Percentiles rank a stretch among this genome's conserved stretches.
These are phyloP conservation scores for Coecobrya sp. DNA, from an alignment of 2,888 invertebrate species.

Conservation along the genomic window DNA sequence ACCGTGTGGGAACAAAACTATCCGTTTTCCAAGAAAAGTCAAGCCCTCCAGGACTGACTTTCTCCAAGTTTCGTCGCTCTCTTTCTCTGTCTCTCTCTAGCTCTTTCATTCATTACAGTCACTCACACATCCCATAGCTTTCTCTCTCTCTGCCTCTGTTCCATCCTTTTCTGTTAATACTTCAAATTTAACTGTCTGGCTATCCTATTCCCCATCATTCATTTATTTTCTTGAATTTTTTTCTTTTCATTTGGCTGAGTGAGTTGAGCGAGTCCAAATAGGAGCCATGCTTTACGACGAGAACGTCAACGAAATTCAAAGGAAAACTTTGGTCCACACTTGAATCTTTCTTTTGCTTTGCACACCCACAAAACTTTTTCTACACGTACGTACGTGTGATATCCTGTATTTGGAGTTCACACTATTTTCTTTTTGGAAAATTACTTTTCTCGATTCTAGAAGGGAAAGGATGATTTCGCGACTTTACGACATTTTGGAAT, in stretches of 20 bases:
- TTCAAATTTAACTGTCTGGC: conserved; percentile 52
- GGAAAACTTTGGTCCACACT: not conserved
- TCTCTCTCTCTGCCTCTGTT: not conserved
- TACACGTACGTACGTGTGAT: not conserved
- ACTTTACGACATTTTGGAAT: not conserved
- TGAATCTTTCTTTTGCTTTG: not conserved
- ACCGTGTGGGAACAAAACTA: not conserved
- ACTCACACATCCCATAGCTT: not conserved
- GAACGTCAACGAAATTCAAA: not conserved
- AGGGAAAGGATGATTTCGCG: not conserved
- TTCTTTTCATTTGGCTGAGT: not conserved
- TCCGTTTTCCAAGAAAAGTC: not conserved
- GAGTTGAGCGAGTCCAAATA: not conserved
- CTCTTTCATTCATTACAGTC: not conserved
- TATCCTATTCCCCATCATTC: conserved; percentile 49
- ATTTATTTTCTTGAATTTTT: conserved; percentile 61
- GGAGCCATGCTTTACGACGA: not conserved
- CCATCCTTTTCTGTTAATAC: conserved; percentile 3
- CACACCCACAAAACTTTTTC: not conserved
- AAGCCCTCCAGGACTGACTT: not conserved
- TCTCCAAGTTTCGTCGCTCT: not conserved
- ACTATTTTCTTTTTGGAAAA: not conserved
- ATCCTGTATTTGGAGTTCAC: conserved; percentile 3
- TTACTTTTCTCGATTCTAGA: conserved; percentile 38
- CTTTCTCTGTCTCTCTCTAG: not conserved